phyloP scores from a whole-genome alignment of 2,888 invertebrate genomes.

The Troglohyphantes excavatus region DNA sequence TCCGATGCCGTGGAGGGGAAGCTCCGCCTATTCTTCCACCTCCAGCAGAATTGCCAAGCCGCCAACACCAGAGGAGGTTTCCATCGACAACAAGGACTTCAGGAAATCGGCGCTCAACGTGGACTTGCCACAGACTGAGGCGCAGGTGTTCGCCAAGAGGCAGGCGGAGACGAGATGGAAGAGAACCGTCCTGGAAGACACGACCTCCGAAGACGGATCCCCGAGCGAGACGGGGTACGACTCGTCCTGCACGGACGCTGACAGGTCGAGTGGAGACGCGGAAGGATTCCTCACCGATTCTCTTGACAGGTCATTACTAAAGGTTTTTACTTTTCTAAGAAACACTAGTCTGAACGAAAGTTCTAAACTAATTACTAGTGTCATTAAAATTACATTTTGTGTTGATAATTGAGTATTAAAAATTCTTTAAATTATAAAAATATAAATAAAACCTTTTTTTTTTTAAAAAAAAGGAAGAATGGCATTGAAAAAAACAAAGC shows the following conservation, averaged over 20 bases:
- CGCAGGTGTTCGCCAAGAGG: constrained; percentile 23
- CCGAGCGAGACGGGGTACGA: constrained; percentile 73
- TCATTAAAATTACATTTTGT: too few relatives aligned
- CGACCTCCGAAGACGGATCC: constrained; percentile 54
- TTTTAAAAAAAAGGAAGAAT: too few relatives aligned
- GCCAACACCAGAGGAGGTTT: not conserved
- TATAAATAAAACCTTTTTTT: too few relatives aligned
- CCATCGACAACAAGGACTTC: constrained; percentile 66
- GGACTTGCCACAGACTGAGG: constrained; percentile 43
- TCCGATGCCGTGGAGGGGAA: constrained; percentile 64
- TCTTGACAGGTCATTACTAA: constrained; percentile 24
- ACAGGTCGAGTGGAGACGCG: constrained; percentile 45
- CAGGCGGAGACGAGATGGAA: constrained; percentile 40
- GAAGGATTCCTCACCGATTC: constrained; percentile 62
- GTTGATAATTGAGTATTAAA: too few relatives aligned
- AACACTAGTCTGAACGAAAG: too few relatives aligned
- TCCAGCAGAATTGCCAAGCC: not conserved
- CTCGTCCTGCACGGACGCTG: constrained; percentile 65
- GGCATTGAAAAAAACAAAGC: too few relatives aligned
- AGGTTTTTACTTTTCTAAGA: too few relatives aligned
- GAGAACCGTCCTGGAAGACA: not conserved
- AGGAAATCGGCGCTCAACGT: constrained; percentile 61
- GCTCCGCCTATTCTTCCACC: not conserved
- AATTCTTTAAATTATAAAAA: too few relatives aligned
- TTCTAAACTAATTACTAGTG: too few relatives aligned